These are phyloP conservation scores for Ectropis crepuscularia DNA, from an alignment of 2,888 invertebrate species.

Conservation along the genomic window DNA sequence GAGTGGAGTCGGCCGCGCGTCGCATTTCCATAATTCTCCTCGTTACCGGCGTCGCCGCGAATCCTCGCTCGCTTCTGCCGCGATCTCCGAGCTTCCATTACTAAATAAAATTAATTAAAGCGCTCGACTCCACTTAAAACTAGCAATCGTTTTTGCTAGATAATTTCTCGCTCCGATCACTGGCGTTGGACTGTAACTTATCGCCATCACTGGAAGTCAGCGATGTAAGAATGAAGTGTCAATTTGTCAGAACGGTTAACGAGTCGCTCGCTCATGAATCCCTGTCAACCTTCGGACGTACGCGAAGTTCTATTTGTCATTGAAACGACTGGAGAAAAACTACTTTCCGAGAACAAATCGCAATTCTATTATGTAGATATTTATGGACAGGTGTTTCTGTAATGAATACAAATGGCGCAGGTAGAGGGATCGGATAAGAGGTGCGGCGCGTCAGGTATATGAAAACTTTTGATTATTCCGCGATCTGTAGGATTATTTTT, in stretches of 20 bases:
- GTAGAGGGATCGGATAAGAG: constrained; percentile 27
- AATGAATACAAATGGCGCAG: constrained; percentile 34
- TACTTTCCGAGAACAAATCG: constrained; percentile 34
- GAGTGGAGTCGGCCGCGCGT: constrained; percentile 44
- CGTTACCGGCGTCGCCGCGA: constrained; percentile 58
- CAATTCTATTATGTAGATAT: constrained; percentile 35
- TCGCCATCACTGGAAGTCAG: constrained; percentile 22
- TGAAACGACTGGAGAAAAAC: constrained; percentile 34
- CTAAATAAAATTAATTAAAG: constrained; percentile 61
- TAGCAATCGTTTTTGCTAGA: constrained; percentile 1
- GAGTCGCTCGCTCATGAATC: constrained; percentile 29
- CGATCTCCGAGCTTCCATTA: constrained; percentile 57
- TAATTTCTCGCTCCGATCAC: constrained; percentile 5
- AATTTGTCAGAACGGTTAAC: constrained; percentile 35
- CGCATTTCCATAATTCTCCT: constrained; percentile 76
- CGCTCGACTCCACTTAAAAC: constrained; percentile 13
- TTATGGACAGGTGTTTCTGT: constrained; percentile 37
- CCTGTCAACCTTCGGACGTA: constrained; percentile 32
- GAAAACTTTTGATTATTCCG: constrained; percentile 17
- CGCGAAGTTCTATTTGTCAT: constrained; percentile 34
- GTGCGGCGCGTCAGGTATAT: constrained; percentile 12
- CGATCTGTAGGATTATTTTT: neutral
- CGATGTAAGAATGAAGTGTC: constrained; percentile 33
- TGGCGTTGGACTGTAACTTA: constrained; percentile 24
- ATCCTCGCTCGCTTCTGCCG: constrained; percentile 48